Base-by-base conservation (phyloP, 1,140 invertebrate species). In the Calycopis cecrops region DNA sequence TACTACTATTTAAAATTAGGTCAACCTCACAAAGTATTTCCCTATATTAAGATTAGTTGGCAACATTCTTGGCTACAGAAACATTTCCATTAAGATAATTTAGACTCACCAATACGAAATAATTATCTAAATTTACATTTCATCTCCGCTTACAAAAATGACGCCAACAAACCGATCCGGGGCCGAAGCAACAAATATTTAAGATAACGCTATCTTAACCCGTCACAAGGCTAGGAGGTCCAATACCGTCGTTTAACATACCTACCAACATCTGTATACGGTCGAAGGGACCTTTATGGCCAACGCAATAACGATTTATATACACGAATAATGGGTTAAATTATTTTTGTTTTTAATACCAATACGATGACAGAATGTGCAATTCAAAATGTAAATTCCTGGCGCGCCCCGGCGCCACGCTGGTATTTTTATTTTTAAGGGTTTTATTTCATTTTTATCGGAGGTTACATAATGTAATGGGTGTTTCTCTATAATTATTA, bases 191-290 rank as follows among this genome's bases (percentile, higher is more conserved):
- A 74, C 65, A 71, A 79, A 79, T 77, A 73, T 74, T 79, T 77
- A 71, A 77, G 76, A 81, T 81, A 73, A 74, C 55, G 48, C 65
- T 77, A 81, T 81, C 78, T 73, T 55, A 66, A 76, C 66, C 70
- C 65, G 70, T 73, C 76, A 67, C 65, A 57, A 61, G 59, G 47
- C 67, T 55, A 68, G 71, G 73, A 75, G 71, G 69, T 76, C 68
- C 67, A 52, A 52, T 48, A 28, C 55, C 51, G 59, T 48, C 52
- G 60, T 35, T 59, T 40, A 38, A 60, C 48, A 60, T 33, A 55
- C 60, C 49, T 48, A 55, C 56, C 50, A 55, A 3, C 7, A 35
- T 55, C 55, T n/a, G 52, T 34, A 48, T 34, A 14, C 53, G n/a
- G 35, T 16, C 34, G 18, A 4, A 48, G 8, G 38, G 49, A 64